Evolutionary conservation across 2,113 vertebrate genomes (phyloP), one percentile per base, ranked within the genome.

Genomic region (Eulacestoma nigropectus): DNA sequence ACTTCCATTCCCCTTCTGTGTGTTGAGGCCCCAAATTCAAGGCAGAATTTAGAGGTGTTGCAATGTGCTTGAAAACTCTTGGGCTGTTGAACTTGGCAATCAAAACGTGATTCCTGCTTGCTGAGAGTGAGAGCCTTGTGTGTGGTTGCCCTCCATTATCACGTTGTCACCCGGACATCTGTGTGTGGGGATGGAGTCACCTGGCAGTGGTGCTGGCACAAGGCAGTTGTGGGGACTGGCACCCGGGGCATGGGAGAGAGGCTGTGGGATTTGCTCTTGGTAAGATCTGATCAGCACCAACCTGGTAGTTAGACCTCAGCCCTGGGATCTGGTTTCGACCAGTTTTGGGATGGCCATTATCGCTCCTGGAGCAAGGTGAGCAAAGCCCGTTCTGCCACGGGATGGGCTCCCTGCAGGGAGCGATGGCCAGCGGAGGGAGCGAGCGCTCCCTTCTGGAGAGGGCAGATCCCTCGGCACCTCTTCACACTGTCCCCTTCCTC

Each of bases 401-500:
- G 7, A 4, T 44, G 69, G 35, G 59, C 35, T 60, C 11, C 35
- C 13, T 47, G 49, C 25, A 7, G 3, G 25, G 25, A 30, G 16
- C 1, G 0, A 6, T 30, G 69, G 41, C 75, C 4, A 2, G 37
- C 10, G 4, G 4, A 13, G 30, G 19, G 26, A 67, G 17, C 0
- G 11, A 78, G 37, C 49, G 33, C 23, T 4, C 10, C 17, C 19
- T n/a, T 11, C 16, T 18, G 35, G 32, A 37, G 3, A 1, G 37
- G 25, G 17, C 47, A 35, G n/a, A 4, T 27, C 55, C 70, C n/a
- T 59, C 9, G 13, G 33, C 89, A 30, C 15, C 60, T 75, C 10
- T 50, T 95, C 73, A 94, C 0, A 0, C 49, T 73, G 59, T 90
- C 63, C 44, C 41, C 19, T 26, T 11, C 41, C 44, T 89, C 59